Base-by-base conservation (phyloP, 2,888 invertebrate genomes). In the Pantelozetes paolii region DNA sequence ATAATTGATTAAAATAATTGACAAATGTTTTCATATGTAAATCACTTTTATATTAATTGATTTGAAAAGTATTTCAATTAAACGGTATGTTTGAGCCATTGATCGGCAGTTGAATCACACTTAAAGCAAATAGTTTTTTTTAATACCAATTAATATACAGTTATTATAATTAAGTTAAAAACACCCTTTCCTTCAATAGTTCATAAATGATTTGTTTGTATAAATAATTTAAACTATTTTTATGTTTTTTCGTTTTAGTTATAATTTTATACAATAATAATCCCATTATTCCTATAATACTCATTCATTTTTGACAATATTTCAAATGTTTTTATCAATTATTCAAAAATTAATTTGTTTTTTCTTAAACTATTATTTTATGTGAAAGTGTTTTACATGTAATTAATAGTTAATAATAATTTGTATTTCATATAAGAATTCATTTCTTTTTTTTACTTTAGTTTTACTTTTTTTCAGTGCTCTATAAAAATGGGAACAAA, bases 251-350 rank as follows among this genome's bases (percentile, higher is more conserved):
- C 30, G 11, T 11, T 67, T 30, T 67, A 67, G 40, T 67, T 40
- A 67, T 67, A 67, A 64, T 64, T 23, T 48, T 48, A n/a, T n/a
- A 48, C 18, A 48, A 48, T 57, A 26, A 62, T 64, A 64, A 67
- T 67, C 67, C 67, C 67, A 67, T 67, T 67, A 67, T 67, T 67
- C 67, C 67, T 67, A n/a, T n/a, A 62, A 62, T 62, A 62, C 62
- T 62, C 62, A 67, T 67, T 67, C 40, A 20, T 67, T 18, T 59
- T 59, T 59, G 30, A 28, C 32, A 59, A 32, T 23, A 26, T n/a
- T 48, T 23, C 26, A 62, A 32, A 62, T 67, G 40, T 40, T 40
- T 40, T 32, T 48, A n/a, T 48, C 48, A 30, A 32, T 59, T 30
- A 23, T 32, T 59, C 28, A 59, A 59, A 32, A 28, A 9, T 62